Conservation (phyloP, 2,113 vertebrate genomes). For the Cyanoramphus novaezelandiae region DNA sequence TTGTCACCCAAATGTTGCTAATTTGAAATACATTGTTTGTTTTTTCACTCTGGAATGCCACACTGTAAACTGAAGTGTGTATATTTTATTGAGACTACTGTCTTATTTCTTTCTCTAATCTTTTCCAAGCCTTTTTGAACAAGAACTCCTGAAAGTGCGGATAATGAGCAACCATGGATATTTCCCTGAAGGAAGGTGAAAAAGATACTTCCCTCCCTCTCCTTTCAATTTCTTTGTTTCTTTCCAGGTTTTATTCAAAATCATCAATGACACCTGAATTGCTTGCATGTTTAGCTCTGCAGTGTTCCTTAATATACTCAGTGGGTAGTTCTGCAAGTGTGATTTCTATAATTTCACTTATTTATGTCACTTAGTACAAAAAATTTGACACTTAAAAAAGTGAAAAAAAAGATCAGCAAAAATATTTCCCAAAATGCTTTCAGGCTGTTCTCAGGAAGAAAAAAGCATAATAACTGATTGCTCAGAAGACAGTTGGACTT, state of each 20-base stretch:
- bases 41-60: background rate
- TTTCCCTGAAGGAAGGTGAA: background rate
- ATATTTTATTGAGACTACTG: background rate
- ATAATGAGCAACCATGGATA: background rate
- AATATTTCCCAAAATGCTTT: background rate
- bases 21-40: background rate
- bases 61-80: background rate
- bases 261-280: background rate
- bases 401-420: background rate
- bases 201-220: background rate
- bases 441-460: background rate
- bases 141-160: background rate
- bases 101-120: background rate
- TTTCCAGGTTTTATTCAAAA: conserved; percentile 36
- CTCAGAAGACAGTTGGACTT: background rate
- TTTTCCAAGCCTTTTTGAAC: background rate
- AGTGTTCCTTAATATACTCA: background rate
- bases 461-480: background rate
- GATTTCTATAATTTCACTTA: background rate
- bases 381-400: background rate
- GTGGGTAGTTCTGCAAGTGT: background rate
- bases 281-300: background rate
- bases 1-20: background rate
- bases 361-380: background rate
- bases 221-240: background rate